Base-by-base conservation (phyloP, 2,888 invertebrate genomes). In the Eupithecia inturbata region DNA sequence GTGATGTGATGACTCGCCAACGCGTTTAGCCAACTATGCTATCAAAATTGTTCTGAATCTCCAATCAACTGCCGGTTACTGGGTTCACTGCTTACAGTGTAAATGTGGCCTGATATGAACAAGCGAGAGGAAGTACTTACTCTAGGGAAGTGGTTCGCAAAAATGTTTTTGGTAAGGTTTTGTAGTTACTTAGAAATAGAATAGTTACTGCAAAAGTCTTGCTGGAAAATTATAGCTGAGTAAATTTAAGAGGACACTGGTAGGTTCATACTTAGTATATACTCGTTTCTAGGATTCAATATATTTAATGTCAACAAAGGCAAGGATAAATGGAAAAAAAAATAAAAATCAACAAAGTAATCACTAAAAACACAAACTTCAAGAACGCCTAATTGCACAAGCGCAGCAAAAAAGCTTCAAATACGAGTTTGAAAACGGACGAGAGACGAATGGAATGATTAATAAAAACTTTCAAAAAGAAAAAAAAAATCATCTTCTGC, bases 81-180 rank as follows among this genome's bases (percentile, higher is more conserved):
- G n/a, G 36, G 5, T 5, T 36, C 1, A 4, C 74, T 60, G 75
- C 5, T 67, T 75, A 57, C 67, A 22, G 14, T 26, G 39, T 31
- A 45, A 72, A 62, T 22, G 45, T 39, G 31, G 12, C 71, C 69
- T 36, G 70, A 75, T 75, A 70, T 75, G 75, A 75, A 75, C 71
- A 76, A 69, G 60, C 41, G 45, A 72, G 67, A 66, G 75, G 75
- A 77, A 73, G 72, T 75, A 71, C 70, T 71, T 70, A 75, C 75
- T 70, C 67, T 41, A 49, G 67, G 72, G 70, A 73, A 76, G 75
- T 76, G 68, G 57, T 75, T 68, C 60, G 72, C 70, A 60, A 76
- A 75, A 76, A 76, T 73, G 73, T 70, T 76, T 75, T 75, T 63
- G 72, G 75, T 66, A 68, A 28, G 67, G 68, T 72, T 75, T 69